phyloP scores from a whole-genome alignment of 2,113 vertebrate species.

The Neolamprologus caudopunctatus region DNA sequence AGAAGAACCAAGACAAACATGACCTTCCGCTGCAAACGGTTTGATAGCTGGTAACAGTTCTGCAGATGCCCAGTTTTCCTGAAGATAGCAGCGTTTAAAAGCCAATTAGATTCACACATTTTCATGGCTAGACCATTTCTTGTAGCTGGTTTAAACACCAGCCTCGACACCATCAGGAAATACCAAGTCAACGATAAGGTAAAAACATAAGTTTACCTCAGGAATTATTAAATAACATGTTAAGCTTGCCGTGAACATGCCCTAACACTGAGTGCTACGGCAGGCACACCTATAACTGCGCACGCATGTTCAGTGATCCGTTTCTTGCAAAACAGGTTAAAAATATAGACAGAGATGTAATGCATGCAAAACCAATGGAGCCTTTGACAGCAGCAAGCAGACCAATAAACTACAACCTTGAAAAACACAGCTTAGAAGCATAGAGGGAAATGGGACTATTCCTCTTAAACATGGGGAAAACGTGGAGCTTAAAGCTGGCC shows the following conservation, averaged over 20 bases:
- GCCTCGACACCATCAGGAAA: neutral
- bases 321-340: neutral
- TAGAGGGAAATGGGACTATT: slow-evolving; percentile 4
- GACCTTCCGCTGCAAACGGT: neutral
- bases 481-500: neutral
- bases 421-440: slow-evolving; percentile 13
- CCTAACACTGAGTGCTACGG: neutral
- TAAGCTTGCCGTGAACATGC: neutral
- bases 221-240: neutral
- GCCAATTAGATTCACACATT: neutral
- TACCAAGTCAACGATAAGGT: neutral
- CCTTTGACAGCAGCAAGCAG: slow-evolving; percentile 4
- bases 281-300: neutral
- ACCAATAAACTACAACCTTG: slow-evolving; percentile 8
- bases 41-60: neutral
- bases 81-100: neutral
- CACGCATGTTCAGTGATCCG: neutral
- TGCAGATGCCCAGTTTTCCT: neutral
- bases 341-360: slow-evolving; percentile 3
- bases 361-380: neutral
- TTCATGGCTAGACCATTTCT: neutral
- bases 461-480: slow-evolving; percentile 35
- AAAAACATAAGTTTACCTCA: neutral
- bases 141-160: neutral
- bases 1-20: neutral